Evolutionary conservation across 2,797 vertebrate genomes (phyloP).

Genomic region (Onychomys leucogaster): DNA sequence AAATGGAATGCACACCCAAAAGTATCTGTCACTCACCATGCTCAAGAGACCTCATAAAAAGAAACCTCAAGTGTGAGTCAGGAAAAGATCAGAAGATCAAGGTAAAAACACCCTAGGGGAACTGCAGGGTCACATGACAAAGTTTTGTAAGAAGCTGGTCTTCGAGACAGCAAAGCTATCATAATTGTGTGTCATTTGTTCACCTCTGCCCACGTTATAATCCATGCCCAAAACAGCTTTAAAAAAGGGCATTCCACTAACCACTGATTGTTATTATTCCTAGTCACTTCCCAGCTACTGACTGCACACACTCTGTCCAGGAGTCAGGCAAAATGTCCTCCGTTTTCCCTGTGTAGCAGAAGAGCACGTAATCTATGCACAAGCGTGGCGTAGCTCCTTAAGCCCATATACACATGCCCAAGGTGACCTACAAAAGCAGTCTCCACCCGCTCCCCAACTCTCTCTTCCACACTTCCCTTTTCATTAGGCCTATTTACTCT

Average conservation of each 20-base stretch:
- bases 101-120: slow-evolving; percentile 50
- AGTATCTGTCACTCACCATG: slow-evolving; percentile 58
- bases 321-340: no score
- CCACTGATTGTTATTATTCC: not conserved
- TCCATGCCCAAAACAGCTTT: slow-evolving; percentile 41
- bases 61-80: slow-evolving; percentile 62
- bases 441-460: no score
- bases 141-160: slow-evolving; percentile 44
- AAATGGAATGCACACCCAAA: slow-evolving; percentile 3
- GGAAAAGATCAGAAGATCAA: slow-evolving; percentile 51
- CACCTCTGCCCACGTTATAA: slow-evolving; percentile 20
- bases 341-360: no score
- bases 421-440: no score
- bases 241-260: slow-evolving; percentile 25
- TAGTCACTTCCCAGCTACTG: no score
- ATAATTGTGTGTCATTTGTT: not conserved
- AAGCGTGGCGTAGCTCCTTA: no score
- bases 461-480: no score
- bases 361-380: no score
- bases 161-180: slow-evolving; percentile 26
- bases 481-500: no score
- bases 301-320: no score
- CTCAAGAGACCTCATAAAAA: slow-evolving; percentile 50
- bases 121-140: slow-evolving; percentile 7
- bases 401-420: no score